These are phyloP conservation scores for Drosophila ogumai DNA, from an alignment of 1,140 invertebrate genomes.

Conservation along the genomic window DNA sequence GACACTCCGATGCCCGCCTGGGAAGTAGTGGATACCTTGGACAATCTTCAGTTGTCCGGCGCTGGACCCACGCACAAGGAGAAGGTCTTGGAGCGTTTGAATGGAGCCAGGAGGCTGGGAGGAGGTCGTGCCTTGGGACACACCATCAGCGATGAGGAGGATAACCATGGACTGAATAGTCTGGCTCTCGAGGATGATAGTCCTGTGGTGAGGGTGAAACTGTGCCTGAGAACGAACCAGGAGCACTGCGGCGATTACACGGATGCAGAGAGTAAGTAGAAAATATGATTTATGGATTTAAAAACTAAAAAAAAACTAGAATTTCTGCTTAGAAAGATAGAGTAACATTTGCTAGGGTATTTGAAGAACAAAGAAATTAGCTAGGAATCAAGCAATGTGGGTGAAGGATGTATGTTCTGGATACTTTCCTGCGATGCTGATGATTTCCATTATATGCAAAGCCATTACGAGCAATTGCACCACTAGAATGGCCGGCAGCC, in stretches of 20 bases:
- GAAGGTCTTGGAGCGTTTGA: slow-evolving; percentile 87
- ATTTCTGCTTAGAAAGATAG: not conserved
- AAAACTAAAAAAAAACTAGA: not conserved
- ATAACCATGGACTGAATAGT: slow-evolving; percentile 85
- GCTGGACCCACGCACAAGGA: slow-evolving; percentile 89
- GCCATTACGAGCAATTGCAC: slow-evolving; percentile 79
- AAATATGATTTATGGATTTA: not conserved
- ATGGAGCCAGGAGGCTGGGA: slow-evolving; percentile 77
- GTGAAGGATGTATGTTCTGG: slow-evolving; percentile 13
- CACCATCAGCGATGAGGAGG: slow-evolving; percentile 80
- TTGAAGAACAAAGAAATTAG: slow-evolving; percentile 4
- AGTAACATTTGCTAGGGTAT: not conserved
- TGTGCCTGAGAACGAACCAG: slow-evolving; percentile 91
- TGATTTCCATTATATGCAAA: slow-evolving; percentile 81
- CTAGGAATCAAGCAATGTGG: not conserved
- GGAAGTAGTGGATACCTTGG: slow-evolving; percentile 89
- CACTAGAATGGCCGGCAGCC: slow-evolving; percentile 57
- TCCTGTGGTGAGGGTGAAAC: slow-evolving; percentile 90
- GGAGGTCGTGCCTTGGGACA: slow-evolving; percentile 85
- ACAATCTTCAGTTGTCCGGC: slow-evolving; percentile 88
- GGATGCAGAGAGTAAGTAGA: slow-evolving; percentile 91
- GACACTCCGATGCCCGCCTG: slow-evolving; percentile 87
- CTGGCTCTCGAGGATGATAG: slow-evolving; percentile 86
- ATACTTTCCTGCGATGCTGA: slow-evolving; percentile 15
- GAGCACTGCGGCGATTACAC: slow-evolving; percentile 93